Evolutionary conservation across 1,140 invertebrate genomes (phyloP), one percentile per base, ranked within the genome.

Genomic region (Gryon sp.): DNA sequence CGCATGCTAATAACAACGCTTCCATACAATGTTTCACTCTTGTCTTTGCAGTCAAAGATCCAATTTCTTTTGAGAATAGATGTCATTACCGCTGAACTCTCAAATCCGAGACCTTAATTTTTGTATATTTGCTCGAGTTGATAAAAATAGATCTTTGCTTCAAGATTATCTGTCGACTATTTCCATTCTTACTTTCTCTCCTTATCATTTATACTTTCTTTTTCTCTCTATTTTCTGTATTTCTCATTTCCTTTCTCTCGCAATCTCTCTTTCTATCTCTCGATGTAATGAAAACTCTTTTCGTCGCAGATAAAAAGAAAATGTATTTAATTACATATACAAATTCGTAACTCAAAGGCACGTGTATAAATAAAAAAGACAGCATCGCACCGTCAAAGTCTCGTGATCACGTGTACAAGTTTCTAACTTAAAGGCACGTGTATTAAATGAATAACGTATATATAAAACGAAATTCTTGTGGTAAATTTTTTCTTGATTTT

Each of bases 331-430:
- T 65, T 59, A 65, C 59, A 74, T 30, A 57, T 65, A 74, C 52
- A 74, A 63, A 73, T 59, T 74, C 34, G 59, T 65, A 74, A 74
- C 59, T 74, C 50, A 74, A 74, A 74, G 69, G 69, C 69, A 74
- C 69, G 62, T 62, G 53, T 75, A 68, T 68, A 75, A 75, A 62
- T 75, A 48, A 75, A 75, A 59, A 75, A 60, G 1, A 15, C 69
- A 50, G 26, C 36, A 0, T 22, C 9, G 30, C 9, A 18, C 70
- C 53, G 36, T 16, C 8, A 24, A 66, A 65, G 38, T 59, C 16
- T 36, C 36, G 32, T 41, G 38, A 59, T 74, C 43, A 66, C 28
- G 45, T 66, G 52, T 36, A 74, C 41, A 73, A 63, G 52, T 59
- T 50, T 65, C 20, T 65, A 73, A 74, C 50, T 65, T 12, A 65